These are phyloP conservation scores for Leuctra nigra DNA, from an alignment of 2,888 invertebrate species.

Conservation along the genomic window DNA sequence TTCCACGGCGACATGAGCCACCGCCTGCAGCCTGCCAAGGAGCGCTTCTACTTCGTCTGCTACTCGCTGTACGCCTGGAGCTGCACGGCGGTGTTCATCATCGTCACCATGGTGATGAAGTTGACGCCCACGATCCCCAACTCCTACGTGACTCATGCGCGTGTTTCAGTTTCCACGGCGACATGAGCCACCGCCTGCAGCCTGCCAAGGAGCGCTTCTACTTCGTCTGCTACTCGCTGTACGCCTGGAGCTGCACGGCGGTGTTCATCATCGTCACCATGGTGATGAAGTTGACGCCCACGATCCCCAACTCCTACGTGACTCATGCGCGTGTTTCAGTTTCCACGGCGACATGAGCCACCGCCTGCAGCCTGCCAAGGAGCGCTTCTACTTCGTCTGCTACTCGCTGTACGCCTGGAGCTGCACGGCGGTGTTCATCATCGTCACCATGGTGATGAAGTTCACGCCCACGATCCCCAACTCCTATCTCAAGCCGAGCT, in stretches of 20 bases:
- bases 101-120: conserved; percentile 52
- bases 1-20: conserved; percentile 2
- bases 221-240: conserved; percentile 52
- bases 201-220: conserved; percentile 15
- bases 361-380: conserved; percentile 10
- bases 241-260: conserved; percentile 49
- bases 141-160: conserved; percentile 44
- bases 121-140: conserved; percentile 53
- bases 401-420: conserved; percentile 53
- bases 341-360: conserved; percentile 2
- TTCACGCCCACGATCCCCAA: conserved; percentile 53
- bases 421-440: conserved; percentile 46
- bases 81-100: conserved; percentile 46
- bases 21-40: conserved; percentile 10
- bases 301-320: conserved; percentile 49
- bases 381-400: conserved; percentile 42
- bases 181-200: conserved; percentile 4
- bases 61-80: conserved; percentile 53
- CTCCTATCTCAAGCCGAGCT: conserved; percentile 52
- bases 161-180: conserved; percentile 1
- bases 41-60: conserved; percentile 42
- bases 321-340: no score
- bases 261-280: conserved; percentile 49
- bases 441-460: conserved; percentile 52
- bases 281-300: conserved; percentile 51